Evolutionary conservation across 1,140 invertebrate species (phyloP).

Genomic region (Condylostylus longicornis): DNA sequence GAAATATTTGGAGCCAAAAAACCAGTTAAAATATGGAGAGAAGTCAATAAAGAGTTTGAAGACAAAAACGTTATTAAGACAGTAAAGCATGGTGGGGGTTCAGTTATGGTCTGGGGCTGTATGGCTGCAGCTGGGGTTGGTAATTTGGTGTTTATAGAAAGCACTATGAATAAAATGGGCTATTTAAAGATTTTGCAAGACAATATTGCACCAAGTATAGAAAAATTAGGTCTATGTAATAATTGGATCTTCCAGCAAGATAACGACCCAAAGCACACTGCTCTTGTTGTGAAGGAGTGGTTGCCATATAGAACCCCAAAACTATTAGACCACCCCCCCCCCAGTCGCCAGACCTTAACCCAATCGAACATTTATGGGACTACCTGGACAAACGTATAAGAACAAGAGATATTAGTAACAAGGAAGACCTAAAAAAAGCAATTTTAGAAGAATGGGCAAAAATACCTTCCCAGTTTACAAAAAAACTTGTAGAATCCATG

Average conservation of each 20-base stretch:
- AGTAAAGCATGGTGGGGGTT: constrained; percentile 26
- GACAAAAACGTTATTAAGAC: constrained; percentile 18
- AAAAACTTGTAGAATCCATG: constrained; percentile 13
- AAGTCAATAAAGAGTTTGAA: constrained; percentile 8
- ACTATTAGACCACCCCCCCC: constrained; percentile 15
- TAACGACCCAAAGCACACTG: constrained; percentile 18
- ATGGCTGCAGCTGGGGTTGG: constrained; percentile 16
- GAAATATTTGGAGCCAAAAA: constrained; percentile 13
- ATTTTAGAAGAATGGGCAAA: constrained; percentile 12
- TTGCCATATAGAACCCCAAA: constrained; percentile 8
- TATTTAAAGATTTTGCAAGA: constrained; percentile 13
- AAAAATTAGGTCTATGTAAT: constrained; percentile 8
- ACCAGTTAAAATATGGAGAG: constrained; percentile 9
- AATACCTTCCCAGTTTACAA: constrained; percentile 8
- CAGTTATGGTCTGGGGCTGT: constrained; percentile 27
- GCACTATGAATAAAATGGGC: constrained; percentile 8
- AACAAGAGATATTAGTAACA: not conserved
- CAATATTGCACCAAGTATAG: constrained; percentile 9
- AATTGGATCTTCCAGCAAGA: constrained; percentile 7
- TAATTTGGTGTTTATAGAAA: constrained; percentile 13
- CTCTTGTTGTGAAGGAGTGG: constrained; percentile 12
- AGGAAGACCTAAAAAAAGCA: constrained; percentile 6
- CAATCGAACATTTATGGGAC: constrained; percentile 12
- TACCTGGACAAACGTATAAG: constrained; percentile 12
- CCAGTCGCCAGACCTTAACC: constrained; percentile 15